A percentile compares a stretch with the other conserved stretches of the same genome.
phyloP scores from a whole-genome alignment of 1,140 invertebrate species.

The Procambarus virginalis region DNA sequence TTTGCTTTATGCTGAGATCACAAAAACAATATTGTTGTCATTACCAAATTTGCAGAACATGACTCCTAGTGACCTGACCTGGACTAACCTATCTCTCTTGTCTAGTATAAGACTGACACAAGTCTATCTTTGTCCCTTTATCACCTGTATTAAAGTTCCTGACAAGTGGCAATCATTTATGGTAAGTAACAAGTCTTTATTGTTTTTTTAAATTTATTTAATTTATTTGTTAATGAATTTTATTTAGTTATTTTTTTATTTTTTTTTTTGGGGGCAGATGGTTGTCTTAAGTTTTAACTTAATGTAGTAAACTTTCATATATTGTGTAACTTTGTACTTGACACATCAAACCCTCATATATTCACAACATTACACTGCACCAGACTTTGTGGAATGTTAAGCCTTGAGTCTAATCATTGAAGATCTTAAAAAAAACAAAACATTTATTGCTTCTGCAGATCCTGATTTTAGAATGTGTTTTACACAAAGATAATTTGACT shows the following conservation, averaged over 20 bases:
- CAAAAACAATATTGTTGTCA: background rate
- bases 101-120: background rate
- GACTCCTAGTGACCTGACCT: constrained; percentile 56
- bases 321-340: too few species aligned
- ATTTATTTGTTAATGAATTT: background rate
- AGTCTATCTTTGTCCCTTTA: background rate
- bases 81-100: constrained; percentile 42
- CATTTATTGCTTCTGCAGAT: too few species aligned
- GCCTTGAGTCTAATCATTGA: too few species aligned
- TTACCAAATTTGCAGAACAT: constrained; percentile 12
- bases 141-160: constrained; percentile 18
- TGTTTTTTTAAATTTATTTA: background rate
- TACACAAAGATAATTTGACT: too few species aligned
- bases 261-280: background rate
- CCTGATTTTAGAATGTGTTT: too few species aligned
- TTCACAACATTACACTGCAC: too few species aligned
- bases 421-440: too few species aligned
- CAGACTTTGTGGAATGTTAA: too few species aligned
- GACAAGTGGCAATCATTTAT: background rate
- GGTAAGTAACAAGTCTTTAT: background rate
- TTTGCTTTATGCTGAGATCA: background rate
- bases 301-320: background rate
- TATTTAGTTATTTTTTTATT: background rate
- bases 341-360: too few species aligned
- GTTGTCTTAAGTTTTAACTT: background rate